Evolutionary conservation across 2,888 invertebrate genomes (phyloP), one percentile per base, ranked within the genome.

Genomic region (Lypha dubia): DNA sequence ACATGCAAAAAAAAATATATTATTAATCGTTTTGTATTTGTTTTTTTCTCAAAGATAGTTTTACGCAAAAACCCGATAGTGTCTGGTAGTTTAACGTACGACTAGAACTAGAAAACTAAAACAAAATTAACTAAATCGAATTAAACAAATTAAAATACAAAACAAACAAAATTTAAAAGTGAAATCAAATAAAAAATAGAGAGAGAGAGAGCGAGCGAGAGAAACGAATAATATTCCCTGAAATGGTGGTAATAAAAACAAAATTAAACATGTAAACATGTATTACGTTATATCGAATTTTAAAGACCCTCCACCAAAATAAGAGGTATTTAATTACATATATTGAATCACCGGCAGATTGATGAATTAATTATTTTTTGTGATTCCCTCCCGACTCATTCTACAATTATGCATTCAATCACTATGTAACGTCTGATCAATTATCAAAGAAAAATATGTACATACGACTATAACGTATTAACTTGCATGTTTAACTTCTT

Each of bases 101-200:
- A 89, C 88, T 90, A 90, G 91, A 90, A 91, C 89, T 88, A 89
- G 89, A 88, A 89, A 90, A 90, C 90, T 90, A 89, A 79, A 90
- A 87, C 89, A 88, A 89, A 90, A 91, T 90, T 88, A 88, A 87
- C 88, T 89, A 79, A 88, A 88, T 38, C 56, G 73, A 63, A 65
- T 58, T 56, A 65, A 71, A 73, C 46, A 79, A 60, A 51, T 28
- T 70, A 41, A n/a, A 41, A 49, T 15, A 38, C 9, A 68, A 28
- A 56, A 20, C 32, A 70, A 49, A 79, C 56, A 32, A 11, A 53
- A 63, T 22, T 46, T 32, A 75, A 65, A 73, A 28, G 4, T 24
- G 28, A 46, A 35, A 89, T 88, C n/a, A n/a, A n/a, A n/a, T n/a
- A 88, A 88, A 89, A 85, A 79, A 88, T n/a, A 87, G 88, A 87